These are phyloP conservation scores for Eutolmus rufibarbis DNA, from an alignment of 2,888 invertebrate genomes.

Conservation along the genomic window DNA sequence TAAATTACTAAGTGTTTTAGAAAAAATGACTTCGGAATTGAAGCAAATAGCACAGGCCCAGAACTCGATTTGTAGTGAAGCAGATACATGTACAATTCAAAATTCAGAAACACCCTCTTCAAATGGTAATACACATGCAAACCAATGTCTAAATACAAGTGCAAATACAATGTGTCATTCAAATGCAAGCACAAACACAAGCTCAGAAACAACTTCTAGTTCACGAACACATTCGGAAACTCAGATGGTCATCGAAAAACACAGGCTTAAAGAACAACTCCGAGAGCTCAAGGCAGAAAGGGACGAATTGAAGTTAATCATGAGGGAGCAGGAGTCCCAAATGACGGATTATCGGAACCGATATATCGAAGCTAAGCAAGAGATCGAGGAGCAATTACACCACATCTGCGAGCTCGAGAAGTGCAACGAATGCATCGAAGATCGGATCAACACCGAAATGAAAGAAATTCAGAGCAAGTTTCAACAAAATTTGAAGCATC, in stretches of 20 bases:
- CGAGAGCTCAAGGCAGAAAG: conserved; percentile 55
- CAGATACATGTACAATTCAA: too few relatives aligned
- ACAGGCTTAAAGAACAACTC: not conserved
- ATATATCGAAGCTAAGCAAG: conserved; percentile 57
- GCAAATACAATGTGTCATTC: too few relatives aligned
- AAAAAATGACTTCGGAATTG: not conserved
- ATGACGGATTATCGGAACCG: conserved; percentile 57
- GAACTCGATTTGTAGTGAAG: too few relatives aligned
- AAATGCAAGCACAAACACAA: too few relatives aligned
- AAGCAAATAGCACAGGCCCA: not conserved
- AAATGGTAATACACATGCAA: too few relatives aligned
- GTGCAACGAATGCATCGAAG: conserved; percentile 57
- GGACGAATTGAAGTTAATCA: conserved; percentile 56
- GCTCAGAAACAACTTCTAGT: too few relatives aligned
- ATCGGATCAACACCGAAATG: conserved; percentile 52
- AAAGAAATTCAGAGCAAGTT: conserved; percentile 54
- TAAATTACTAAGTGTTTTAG: not conserved
- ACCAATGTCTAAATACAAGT: too few relatives aligned
- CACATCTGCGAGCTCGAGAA: conserved; percentile 58
- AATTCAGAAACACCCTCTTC: too few relatives aligned
- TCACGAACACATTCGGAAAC: not conserved
- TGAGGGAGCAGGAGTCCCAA: conserved; percentile 57
- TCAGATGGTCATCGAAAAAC: not conserved
- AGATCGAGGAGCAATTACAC: conserved; percentile 57
- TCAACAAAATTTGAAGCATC: conserved; percentile 56